Base-by-base conservation (phyloP, 2,113 vertebrate genomes). In the Clinocottus analis region DNA sequence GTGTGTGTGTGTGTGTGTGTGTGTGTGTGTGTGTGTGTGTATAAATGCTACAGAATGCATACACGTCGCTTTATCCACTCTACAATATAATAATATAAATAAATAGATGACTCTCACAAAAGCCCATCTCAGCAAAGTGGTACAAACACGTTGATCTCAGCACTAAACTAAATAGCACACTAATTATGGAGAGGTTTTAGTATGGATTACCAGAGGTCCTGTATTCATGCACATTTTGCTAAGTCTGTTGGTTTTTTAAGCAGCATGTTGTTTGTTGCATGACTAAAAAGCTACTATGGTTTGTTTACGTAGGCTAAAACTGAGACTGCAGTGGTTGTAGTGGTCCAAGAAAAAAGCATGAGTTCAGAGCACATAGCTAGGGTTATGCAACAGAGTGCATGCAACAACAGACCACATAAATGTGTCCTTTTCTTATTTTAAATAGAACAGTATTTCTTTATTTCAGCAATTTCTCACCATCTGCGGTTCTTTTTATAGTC, bases 241-340 rank as follows among this genome's bases (percentile, higher is more conserved):
- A 29, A 47, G 23, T 78, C 9, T 47, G 51, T 43, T 75, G 29
- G 56, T 47, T 41, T 74, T 58, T 63, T 71, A 39, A 45, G 14
- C 35, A 41, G 58, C 39, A 58, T 59, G 51, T 63, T 65, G 37
- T 12, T 77, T 65, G 51, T 72, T 81, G 79, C 85, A 73, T 62
- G 79, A 76, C 71, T 53, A 58, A 73, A 80, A 66, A 33, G n/a
- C 55, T 76, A 21, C 80, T 78, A 79, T 59, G 37, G 69, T 77
- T 80, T 89, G 82, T 90, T 87, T 87, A 83, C 76, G 47, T 51
- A 39, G 70, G 72, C 64, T 83, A 84, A 85, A 86, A 87, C 66
- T 79, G 47, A 85, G 75, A 87, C 51, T 75, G 27, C 53, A 60
- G 77, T 23, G 39, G 41, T 77, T 77, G 59, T 59, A 77, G 84